phyloP scores from a whole-genome alignment of 2,113 vertebrate species.

The Carlito syrichta region DNA sequence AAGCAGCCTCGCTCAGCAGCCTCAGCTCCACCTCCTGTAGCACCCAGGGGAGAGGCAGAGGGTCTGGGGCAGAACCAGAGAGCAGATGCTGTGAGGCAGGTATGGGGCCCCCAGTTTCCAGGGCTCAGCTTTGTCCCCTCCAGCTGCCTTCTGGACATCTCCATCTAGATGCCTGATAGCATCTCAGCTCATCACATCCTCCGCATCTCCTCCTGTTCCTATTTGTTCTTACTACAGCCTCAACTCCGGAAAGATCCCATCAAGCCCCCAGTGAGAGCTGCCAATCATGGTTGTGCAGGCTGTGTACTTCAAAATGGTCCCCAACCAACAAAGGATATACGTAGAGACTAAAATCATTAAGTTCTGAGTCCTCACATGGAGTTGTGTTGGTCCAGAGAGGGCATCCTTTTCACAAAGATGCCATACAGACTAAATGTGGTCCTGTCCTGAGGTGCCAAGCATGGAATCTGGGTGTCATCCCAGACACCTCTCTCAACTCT shows the following conservation, averaged over 20 bases:
- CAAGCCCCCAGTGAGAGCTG: neutral
- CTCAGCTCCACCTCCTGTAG: slow-evolving; percentile 68
- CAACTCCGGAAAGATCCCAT: neutral
- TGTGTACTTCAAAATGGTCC: neutral
- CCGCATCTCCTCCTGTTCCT: neutral
- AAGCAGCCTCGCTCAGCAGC: slow-evolving; percentile 45
- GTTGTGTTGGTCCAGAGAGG: neutral
- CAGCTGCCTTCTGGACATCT: neutral
- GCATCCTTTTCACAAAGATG: neutral
- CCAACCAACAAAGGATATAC: neutral
- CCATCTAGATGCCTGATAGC: neutral
- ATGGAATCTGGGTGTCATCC: neutral
- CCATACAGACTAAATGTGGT: neutral
- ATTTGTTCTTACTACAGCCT: neutral
- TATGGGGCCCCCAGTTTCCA: neutral
- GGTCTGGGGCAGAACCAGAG: slow-evolving; percentile 42
- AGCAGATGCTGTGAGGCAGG: neutral
- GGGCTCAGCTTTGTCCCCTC: neutral
- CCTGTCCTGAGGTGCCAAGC: neutral
- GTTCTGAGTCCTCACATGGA: neutral
- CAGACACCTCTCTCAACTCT: neutral
- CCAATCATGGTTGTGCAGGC: neutral
- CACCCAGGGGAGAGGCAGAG: slow-evolving; percentile 42
- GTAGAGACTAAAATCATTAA: neutral
- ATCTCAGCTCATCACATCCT: neutral